A percentile compares a stretch with the other conserved stretches of the same genome.
phyloP scores from a whole-genome alignment of 2,113 vertebrate genomes.

The Pyrgilauda ruficollis region DNA sequence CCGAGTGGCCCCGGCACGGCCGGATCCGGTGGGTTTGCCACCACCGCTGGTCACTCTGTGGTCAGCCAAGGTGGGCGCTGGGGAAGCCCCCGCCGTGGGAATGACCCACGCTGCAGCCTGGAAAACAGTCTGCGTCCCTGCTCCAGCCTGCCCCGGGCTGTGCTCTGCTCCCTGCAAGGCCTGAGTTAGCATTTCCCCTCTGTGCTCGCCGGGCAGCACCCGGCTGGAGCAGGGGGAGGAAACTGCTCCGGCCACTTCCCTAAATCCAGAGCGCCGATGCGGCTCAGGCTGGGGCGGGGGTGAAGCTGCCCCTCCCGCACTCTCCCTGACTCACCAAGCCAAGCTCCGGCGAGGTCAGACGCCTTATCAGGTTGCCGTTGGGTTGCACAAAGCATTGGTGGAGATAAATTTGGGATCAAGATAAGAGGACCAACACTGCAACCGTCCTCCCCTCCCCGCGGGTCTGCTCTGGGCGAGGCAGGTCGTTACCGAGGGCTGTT shows the following conservation, averaged over 20 bases:
- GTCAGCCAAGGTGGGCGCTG: fast-evolving
- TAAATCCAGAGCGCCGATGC: fast-evolving
- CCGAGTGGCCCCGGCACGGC: fast-evolving
- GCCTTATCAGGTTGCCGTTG: background rate
- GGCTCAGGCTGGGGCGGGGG: fast-evolving
- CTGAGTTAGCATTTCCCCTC: background rate
- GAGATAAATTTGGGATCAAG: background rate
- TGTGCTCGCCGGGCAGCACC: background rate
- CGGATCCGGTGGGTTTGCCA: fast-evolving
- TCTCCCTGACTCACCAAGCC: background rate
- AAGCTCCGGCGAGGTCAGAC: background rate
- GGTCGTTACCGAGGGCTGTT: background rate
- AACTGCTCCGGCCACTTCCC: background rate
- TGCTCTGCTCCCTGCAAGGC: background rate
- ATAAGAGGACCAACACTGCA: background rate
- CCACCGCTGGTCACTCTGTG: fast-evolving
- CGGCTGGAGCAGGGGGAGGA: background rate
- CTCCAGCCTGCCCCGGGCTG: background rate
- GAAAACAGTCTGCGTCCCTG: background rate
- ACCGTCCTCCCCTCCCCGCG: fast-evolving
- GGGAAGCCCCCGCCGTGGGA: background rate
- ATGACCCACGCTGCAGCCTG: fast-evolving
- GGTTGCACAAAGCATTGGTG: background rate
- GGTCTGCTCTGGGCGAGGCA: fast-evolving
- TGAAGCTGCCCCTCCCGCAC: background rate